phyloP scores from a whole-genome alignment of 37 sponge, comb jelly and placozoan species.

The Cliona cf. orientalis region DNA sequence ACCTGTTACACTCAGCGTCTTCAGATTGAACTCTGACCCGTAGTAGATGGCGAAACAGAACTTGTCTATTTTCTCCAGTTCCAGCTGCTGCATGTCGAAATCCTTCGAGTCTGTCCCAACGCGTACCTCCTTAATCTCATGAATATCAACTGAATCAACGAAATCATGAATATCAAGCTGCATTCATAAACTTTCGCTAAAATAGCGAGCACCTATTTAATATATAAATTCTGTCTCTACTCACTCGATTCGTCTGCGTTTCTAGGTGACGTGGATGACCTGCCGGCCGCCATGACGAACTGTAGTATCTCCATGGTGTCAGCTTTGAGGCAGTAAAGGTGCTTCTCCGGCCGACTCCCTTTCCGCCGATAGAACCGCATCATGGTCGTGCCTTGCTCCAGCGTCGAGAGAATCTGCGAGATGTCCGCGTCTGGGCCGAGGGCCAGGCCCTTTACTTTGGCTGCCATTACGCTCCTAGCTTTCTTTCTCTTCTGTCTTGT shows the following conservation, averaged over 20 bases:
- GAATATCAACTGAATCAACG: slow-evolving; percentile 73
- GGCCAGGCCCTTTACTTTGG: no score
- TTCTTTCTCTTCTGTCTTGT: no score
- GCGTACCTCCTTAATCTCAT: slow-evolving; percentile 82
- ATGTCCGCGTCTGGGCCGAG: slow-evolving; percentile 38
- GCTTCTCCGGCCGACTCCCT: slow-evolving; percentile 57
- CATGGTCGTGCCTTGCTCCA: slow-evolving; percentile 83
- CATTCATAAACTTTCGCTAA: background rate
- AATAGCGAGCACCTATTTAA: no score
- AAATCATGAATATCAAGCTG: no score
- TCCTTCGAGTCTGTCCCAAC: slow-evolving; percentile 71
- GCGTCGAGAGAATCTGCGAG: slow-evolving; percentile 48
- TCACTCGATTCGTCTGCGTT: slow-evolving; percentile 53
- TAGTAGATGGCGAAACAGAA: slow-evolving; percentile 77
- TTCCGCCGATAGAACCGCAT: slow-evolving; percentile 51
- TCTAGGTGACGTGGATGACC: no score
- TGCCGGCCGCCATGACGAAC: slow-evolving; percentile 45
- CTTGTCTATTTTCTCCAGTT: slow-evolving; percentile 62
- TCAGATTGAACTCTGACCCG: slow-evolving; percentile 86
- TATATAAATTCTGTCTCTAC: no score
- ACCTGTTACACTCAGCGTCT: slow-evolving; percentile 87
- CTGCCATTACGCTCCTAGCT: no score
- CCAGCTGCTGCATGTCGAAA: slow-evolving; percentile 56
- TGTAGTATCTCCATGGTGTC: slow-evolving; percentile 82
- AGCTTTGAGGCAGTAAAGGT: slow-evolving; percentile 58